Percentiles rank a stretch among this genome's conserved stretches.
These are phyloP conservation scores for Phaonia tiefii DNA, from an alignment of 2,888 invertebrate genomes.

Conservation along the genomic window DNA sequence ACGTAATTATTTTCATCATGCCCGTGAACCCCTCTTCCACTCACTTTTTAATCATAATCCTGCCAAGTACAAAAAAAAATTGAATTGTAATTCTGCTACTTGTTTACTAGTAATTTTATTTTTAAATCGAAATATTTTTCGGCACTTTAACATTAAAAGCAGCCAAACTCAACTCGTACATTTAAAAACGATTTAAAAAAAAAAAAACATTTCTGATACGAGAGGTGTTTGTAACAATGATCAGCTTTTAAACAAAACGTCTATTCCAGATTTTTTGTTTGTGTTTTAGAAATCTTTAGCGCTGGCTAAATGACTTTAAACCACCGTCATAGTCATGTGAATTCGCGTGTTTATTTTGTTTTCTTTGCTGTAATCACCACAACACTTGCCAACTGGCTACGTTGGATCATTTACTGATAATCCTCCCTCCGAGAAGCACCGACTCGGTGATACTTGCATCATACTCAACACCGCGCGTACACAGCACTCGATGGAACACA, in stretches of 20 bases:
- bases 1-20: too few relatives aligned
- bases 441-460: slow-evolving; percentile 9
- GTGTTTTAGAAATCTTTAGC: slow-evolving; percentile 5
- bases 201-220: background rate
- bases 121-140: too few relatives aligned
- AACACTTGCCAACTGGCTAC: slow-evolving; percentile 63
- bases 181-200: background rate
- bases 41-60: too few relatives aligned
- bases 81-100: too few relatives aligned
- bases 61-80: too few relatives aligned
- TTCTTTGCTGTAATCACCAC: slow-evolving; percentile 22
- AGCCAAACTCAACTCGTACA: background rate
- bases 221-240: too few relatives aligned
- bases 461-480: background rate
- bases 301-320: slow-evolving; percentile 2
- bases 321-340: background rate
- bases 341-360: slow-evolving; percentile 5
- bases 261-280: background rate
- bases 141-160: too few relatives aligned
- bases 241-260: slow-evolving; percentile 2
- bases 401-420: slow-evolving; percentile 36
- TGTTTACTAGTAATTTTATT: too few relatives aligned
- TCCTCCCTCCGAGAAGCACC: background rate
- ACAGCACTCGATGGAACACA: too few relatives aligned
- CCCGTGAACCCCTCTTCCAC: too few relatives aligned